Base-by-base conservation (phyloP, 1,140 invertebrate species). In the Caenorhabditis inopinata region DNA sequence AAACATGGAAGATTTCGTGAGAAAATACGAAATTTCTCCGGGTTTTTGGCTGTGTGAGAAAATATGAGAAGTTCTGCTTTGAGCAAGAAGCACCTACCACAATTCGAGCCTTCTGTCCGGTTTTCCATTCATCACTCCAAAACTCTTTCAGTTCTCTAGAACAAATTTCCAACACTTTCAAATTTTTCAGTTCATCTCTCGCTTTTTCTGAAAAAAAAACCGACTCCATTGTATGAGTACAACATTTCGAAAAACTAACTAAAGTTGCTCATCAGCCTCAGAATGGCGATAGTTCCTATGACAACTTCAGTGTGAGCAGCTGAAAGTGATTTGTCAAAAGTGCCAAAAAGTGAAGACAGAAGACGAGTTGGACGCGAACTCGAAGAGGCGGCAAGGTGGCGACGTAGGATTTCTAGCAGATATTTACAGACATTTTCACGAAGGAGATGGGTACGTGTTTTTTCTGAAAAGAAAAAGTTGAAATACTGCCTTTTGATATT, bases 181-280 rank as follows among this genome's bases (percentile, higher is more conserved):
- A 25, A 27, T 45, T 53, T 25, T 58, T 49, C 23, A 78, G 38
- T 18, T 79, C 78, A 12, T 74, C 78, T 25, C 46, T 3, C 1
- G 62, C 62, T 45, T 79, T 79, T 42, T 79, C 78, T 74, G 45
- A 35, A 79, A 79, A 14, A 14, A n/a, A 27, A 12, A n/a, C n/a
- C 7, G 49, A 23, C 49, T n/a, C n/a, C n/a, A 18, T 9, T 12
- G 9, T 38, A 74, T 42, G 18, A 14, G 0, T 7, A 32, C 0
- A 4, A 25, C 1, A 46, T 1, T 74, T 32, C 27, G 29, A 32
- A 74, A 38, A 1, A 62, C 77, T 51, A 18, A 79, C 78, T 79
- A 58, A 68, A 68, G 38, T 79, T 79, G 16, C 51, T 45, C 23
- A 79, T 18, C 5, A 79, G 21, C 27, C 78, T 27, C 18, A 79